Evolutionary conservation across 2,797 vertebrate species (phyloP).

Genomic region (Paratrypauchen microcephalus): DNA sequence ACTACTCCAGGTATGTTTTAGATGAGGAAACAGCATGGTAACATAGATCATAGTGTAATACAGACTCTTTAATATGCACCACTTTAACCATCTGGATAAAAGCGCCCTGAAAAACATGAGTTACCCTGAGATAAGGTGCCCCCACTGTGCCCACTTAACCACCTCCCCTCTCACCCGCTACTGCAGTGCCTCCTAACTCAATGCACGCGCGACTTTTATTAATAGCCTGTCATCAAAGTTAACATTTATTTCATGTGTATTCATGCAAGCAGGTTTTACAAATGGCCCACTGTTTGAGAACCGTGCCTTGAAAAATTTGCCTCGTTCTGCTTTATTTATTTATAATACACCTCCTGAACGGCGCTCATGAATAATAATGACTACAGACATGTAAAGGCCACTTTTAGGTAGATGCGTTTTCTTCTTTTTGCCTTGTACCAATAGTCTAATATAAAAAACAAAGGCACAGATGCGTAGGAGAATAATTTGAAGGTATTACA

Average conservation of each 20-base stretch:
- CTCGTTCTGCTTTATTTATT: constrained; percentile 48
- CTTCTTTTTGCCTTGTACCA: constrained; percentile 27
- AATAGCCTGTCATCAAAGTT: constrained; percentile 72
- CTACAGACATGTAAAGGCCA: constrained; percentile 35
- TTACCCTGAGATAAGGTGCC: constrained; percentile 56
- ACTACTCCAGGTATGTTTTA: too few species aligned
- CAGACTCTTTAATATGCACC: too few species aligned
- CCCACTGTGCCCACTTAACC: constrained; percentile 4
- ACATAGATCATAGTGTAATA: too few species aligned
- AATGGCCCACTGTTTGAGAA: constrained; percentile 66
- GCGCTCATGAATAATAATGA: constrained; percentile 74
- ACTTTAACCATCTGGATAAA: constrained; percentile 20
- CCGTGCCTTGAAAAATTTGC: constrained; percentile 69
- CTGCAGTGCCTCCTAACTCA: constrained; percentile 66
- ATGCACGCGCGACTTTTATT: constrained; percentile 67
- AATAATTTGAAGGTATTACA: not conserved
- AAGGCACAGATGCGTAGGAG: not conserved
- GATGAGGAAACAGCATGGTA: too few species aligned
- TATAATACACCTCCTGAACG: constrained; percentile 1
- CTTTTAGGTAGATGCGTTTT: constrained; percentile 38
- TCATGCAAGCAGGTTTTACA: constrained; percentile 74
- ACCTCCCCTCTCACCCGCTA: constrained; percentile 39
- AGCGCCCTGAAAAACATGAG: constrained; percentile 39
- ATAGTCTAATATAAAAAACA: constrained; percentile 39
- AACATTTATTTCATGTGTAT: constrained; percentile 79